Percentiles rank a stretch among this genome's conserved stretches.
Evolutionary conservation across 2,888 invertebrate species (phyloP).

Genomic region (Sinopyrophorus schimmeli): DNA sequence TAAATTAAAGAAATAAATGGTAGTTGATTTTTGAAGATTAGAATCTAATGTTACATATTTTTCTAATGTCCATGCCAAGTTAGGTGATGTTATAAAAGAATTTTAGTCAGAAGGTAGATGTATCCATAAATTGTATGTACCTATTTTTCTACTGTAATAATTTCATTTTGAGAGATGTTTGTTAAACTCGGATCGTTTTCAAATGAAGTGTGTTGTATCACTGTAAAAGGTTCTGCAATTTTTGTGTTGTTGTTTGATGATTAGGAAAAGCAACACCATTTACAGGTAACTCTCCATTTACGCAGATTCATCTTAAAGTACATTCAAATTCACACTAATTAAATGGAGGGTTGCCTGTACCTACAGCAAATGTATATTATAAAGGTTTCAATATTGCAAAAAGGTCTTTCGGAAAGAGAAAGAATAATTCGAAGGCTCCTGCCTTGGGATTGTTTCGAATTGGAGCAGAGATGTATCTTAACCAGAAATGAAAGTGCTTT

Average conservation of each 20-base stretch:
- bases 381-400: background rate
- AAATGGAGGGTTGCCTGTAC: too few species aligned
- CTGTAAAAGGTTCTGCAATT: conserved; percentile 5
- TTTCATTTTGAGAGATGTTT: conserved; percentile 2
- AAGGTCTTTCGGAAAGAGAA: background rate
- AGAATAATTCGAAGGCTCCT: too few species aligned
- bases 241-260: conserved; percentile 4
- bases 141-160: conserved; percentile 29
- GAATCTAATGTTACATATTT: too few species aligned
- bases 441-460: too few species aligned
- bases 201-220: conserved; percentile 7
- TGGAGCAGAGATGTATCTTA: too few species aligned
- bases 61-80: too few species aligned
- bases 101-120: conserved; percentile 16
- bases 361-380: conserved; percentile 9
- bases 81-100: conserved; percentile 14
- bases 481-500: too few species aligned
- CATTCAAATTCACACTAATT: too few species aligned
- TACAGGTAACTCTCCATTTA: too few species aligned
- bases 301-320: too few species aligned
- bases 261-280: background rate
- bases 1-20: background rate
- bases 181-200: background rate
- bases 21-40: too few species aligned
- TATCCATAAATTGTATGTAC: conserved; percentile 27